Base-by-base conservation (phyloP, 2,113 vertebrate genomes). In the Oreochromis tanganicae region DNA sequence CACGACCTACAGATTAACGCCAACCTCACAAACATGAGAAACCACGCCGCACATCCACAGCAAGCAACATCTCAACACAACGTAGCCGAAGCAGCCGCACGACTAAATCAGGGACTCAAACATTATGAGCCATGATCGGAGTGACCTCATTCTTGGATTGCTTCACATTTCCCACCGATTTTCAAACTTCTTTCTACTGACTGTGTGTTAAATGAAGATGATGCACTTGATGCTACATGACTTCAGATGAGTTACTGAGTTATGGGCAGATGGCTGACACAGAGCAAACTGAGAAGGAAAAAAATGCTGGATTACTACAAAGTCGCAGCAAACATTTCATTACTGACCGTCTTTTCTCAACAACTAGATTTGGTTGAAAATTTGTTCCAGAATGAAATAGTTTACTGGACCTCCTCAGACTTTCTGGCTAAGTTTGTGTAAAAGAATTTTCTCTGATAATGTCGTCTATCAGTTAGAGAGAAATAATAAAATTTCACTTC, bases 401-500 rank as follows among this genome's bases (percentile, higher is more conserved):
- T 12, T 11, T 46, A 11, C 71, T 11, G 24, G 41, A 7, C 43
- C 71, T 75, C 43, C 43, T 19, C 16, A 27, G 14, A 48, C 71
- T 17, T 29, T 19, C 14, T 48, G 14, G 24, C 41, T 29, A 75
- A 1, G 0, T 75, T 48, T 75, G 71, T 48, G 9, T 48, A 5
- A 48, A 75, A 48, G 0, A 29, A 48, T 48, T 29, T 29, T 27
- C 9, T 10, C 5, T 48, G 24, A 46, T 73, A 27, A 73, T 46
- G 13, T 29, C 3, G 3, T 27, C 41, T 27, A 48, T 11, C 68
- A 7, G 24, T 29, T 75, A 6, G 41, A 29, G 41, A 27, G 11
- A 16, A 48, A 29, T 71, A 16, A 2, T 27, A 5, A 24, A 1
- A 0, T 6, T 43, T 27, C 5, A 9, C 1, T 43, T 71, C n/a